These are phyloP conservation scores for Ammodytes dubius DNA, from an alignment of 2,113 vertebrate genomes.

Conservation along the genomic window DNA sequence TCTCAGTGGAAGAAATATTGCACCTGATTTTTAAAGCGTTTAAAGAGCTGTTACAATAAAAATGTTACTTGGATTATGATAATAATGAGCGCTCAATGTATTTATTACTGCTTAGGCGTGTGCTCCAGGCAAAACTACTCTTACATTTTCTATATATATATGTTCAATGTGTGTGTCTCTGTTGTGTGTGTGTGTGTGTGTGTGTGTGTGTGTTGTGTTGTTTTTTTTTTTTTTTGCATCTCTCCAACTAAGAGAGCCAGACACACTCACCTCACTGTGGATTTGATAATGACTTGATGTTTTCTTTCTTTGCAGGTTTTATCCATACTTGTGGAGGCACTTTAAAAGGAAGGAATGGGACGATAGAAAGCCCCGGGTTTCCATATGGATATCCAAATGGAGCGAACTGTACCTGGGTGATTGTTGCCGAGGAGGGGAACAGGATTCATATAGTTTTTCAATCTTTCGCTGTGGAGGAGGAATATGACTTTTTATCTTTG, in stretches of 20 bases:
- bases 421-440: constrained; percentile 95
- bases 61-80: constrained; percentile 8
- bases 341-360: constrained; percentile 97
- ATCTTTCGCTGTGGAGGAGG: constrained; percentile 98
- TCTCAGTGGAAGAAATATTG: constrained; percentile 44
- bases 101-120: constrained; percentile 25
- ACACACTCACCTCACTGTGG: background rate
- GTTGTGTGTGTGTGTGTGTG: too few species aligned
- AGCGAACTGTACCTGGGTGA: constrained; percentile 99
- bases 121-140: constrained; percentile 14
- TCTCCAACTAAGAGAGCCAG: background rate
- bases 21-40: constrained; percentile 27
- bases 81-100: background rate
- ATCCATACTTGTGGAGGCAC: constrained; percentile 98
- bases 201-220: too few species aligned
- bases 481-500: constrained; percentile 99
- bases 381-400: constrained; percentile 99
- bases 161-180: background rate
- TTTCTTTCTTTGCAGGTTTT: constrained; percentile 88
- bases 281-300: constrained; percentile 38
- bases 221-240: background rate
- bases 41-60: constrained; percentile 38
- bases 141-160: constrained; percentile 4
- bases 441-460: constrained; percentile 99
- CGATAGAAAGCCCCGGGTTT: constrained; percentile 98